Percentiles rank a stretch among this genome's conserved stretches.
Evolutionary conservation across 2,113 vertebrate species (phyloP).

Genomic region (Baryphthengus martii): DNA sequence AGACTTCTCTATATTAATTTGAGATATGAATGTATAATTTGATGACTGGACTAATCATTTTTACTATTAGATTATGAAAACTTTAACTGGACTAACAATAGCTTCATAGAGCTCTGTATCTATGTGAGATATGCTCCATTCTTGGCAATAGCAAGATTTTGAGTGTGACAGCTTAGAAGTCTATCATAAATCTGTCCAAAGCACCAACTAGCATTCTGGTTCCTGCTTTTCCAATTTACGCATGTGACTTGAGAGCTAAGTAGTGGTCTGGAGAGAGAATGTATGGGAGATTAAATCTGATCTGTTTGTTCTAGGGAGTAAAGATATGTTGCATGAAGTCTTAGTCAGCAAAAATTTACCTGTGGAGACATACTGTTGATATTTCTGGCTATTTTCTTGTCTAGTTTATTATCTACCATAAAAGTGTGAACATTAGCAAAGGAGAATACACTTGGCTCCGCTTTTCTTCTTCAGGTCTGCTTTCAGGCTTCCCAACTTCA

Average conservation of each 20-base stretch:
- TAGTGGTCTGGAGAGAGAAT: neutral
- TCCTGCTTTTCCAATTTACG: neutral
- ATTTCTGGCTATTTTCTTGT: neutral
- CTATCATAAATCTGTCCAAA: neutral
- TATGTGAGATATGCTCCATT: neutral
- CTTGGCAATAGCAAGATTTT: neutral
- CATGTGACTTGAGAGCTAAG: neutral
- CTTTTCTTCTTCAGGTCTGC: neutral
- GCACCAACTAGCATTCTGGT: neutral
- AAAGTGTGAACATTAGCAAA: neutral
- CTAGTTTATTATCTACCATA: neutral
- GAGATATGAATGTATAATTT: neutral
- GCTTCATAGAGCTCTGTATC: neutral
- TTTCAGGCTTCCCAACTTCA: neutral
- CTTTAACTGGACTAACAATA: neutral
- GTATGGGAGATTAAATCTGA: neutral
- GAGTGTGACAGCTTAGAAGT: neutral
- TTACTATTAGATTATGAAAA: neutral
- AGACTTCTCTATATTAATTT: neutral
- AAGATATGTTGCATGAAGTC: neutral
- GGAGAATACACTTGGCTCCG: neutral
- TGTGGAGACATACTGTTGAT: neutral
- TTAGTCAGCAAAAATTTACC: neutral
- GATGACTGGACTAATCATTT: neutral
- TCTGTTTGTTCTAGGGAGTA: neutral